Base-by-base conservation (phyloP, 2,888 invertebrate genomes). In the Eristalinus sepulchralis region DNA sequence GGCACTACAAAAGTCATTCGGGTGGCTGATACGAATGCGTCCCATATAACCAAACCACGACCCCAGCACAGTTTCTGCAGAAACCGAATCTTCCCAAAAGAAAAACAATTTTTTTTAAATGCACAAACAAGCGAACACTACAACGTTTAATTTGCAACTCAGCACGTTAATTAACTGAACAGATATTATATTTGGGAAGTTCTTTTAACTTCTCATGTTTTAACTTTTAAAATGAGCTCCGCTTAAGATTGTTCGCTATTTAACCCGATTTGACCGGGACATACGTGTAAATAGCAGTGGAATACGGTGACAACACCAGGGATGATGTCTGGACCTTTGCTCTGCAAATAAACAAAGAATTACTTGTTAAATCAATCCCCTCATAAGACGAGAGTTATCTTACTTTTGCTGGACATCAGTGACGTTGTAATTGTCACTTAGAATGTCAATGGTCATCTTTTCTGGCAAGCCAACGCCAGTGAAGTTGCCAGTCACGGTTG, bases 251-350 rank as follows among this genome's bases (percentile, higher is more conserved):
- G 57, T 13, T 63, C 22, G 11, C 11, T 39, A 11, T 76, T 89
- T 91, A 91, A 62, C 89, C 91, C 68, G 85, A 88, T 87, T 91
- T 91, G 10, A 91, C 89, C 24, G 96, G 96, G 39, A 96, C 96
- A 91, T 96, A 97, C 20, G 95, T 95, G 67, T 96, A 93, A 57
- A 96, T 93, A 17, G 96, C 92, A 0, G 95, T 94, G 11, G 96
- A 94, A 89, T 94, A 94, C 0, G 95, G 92, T 0, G 96, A 94
- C 72, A 97, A 93, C 20, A 94, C 91, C 82, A 96, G 93, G 6
- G 93, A 91, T 53, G 93, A 93, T 1, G 95, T 93, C n/a, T 90
- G 84, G 53, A 95, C 92, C 88, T 95, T 95, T 78, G 93, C 93
- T 77, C 95, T 96, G 92, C 31, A 94, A 94, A 47, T 81, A 34